Evolutionary conservation across 2,797 vertebrate genomes (phyloP), one percentile per base, ranked within the genome.

Genomic region (Diplodus sargus): DNA sequence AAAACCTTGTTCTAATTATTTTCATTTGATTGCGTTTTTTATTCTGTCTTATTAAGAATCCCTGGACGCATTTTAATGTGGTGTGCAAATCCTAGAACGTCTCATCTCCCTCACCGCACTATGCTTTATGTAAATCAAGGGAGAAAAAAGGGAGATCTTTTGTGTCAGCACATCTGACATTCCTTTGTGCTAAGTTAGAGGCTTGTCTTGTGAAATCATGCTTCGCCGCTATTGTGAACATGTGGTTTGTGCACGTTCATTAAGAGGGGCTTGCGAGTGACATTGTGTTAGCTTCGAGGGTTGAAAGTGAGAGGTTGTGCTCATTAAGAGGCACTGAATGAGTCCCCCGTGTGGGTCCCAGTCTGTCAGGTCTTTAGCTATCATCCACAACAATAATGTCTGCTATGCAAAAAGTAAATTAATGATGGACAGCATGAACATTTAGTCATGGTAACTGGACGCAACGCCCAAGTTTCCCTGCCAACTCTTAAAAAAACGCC

Each of bases 1-100:
- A 63, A 69, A 74, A 87, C 53, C 85, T 89, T 89, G 86, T 68
- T 92, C 90, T 82, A 88, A 92, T 90, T 88, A 82, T 80, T 88
- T 90, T 87, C 63, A 86, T 89, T 90, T 87, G 84, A 91, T 90
- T 85, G 90, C 90, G 77, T 91, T 89, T 92, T 90, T 88, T 78
- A 85, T 81, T 86, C 65, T 71, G 86, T 74, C 80, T 85, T 87
- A 80, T 89, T 91, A 88, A 82, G 76, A 88, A 74, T 84, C 76
- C 45, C 78, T 73, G 65, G 85, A 72, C 30, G 20, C 20, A 43
- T 90, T 93, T 89, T 86, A 81, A 91, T 89, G 90, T 87, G 86
- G 82, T 87, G 83, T 34, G 76, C 87, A 76, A 89, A 87, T 71
- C 62, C 88, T 53, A 30, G 70, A 84, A 79, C 34, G 70, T 83